These are phyloP conservation scores for Cataglyphis albicans DNA, from an alignment of 2,888 invertebrate species.

Conservation along the genomic window DNA sequence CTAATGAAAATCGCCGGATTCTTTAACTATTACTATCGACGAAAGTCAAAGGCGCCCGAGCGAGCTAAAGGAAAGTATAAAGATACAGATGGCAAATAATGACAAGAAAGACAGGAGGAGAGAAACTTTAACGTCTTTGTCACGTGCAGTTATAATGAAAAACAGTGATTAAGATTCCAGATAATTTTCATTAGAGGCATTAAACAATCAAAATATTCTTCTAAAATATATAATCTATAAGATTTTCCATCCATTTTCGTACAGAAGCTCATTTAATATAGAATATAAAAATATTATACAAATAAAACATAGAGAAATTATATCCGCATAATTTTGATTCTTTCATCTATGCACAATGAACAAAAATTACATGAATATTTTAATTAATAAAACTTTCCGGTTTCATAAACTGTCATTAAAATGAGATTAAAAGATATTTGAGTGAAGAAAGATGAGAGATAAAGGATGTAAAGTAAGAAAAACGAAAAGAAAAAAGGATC, in stretches of 20 bases:
- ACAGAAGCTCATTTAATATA: constrained; percentile 1
- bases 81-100: background rate
- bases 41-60: constrained; percentile 8
- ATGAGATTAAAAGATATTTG: background rate
- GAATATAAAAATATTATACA: background rate
- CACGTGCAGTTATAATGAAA: background rate
- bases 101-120: background rate
- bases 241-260: background rate
- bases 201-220: background rate
- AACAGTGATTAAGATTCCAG: background rate
- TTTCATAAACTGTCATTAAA: constrained; percentile 19
- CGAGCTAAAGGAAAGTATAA: background rate
- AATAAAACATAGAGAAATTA: constrained; percentile 1
- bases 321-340: background rate
- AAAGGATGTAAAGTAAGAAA: constrained; percentile 10
- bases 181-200: background rate
- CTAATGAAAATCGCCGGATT: constrained; percentile 45
- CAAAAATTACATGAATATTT: constrained; percentile 4
- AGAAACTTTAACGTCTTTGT: background rate
- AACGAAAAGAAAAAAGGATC: background rate
- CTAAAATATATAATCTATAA: background rate
- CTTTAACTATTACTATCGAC: constrained; percentile 38
- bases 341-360: background rate
- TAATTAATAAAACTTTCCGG: background rate
- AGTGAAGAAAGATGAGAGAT: background rate